phyloP scores from a whole-genome alignment of 2,113 vertebrate species.

The Dipodomys ordii region DNA sequence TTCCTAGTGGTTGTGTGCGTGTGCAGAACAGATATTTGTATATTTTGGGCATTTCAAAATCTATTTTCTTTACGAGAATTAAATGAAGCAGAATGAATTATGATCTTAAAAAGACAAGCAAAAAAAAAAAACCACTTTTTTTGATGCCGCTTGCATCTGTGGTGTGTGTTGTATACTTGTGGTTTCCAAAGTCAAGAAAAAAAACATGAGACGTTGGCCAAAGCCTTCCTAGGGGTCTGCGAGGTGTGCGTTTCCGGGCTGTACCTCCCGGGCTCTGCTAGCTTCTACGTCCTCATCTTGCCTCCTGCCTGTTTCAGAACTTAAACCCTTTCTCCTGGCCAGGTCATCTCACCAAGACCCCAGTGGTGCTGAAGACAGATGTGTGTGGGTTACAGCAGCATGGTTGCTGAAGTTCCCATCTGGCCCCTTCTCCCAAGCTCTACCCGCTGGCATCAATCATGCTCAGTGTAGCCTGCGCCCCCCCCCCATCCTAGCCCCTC shows the following conservation, averaged over 20 bases:
- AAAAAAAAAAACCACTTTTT: neutral
- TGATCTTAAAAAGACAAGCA: slow-evolving; percentile 8
- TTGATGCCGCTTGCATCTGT: neutral
- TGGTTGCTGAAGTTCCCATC: rapidly evolving
- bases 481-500: too few relatives aligned
- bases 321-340: too few relatives aligned
- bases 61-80: slow-evolving; percentile 71
- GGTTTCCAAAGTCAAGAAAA: neutral
- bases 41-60: slow-evolving; percentile 62
- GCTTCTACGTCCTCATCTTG: neutral
- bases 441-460: too few relatives aligned
- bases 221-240: neutral
- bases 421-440: too few relatives aligned
- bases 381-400: neutral
- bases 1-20: neutral
- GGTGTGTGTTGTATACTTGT: neutral
- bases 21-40: slow-evolving; percentile 61
- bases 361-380: neutral
- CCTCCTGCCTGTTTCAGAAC: neutral
- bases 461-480: too few relatives aligned
- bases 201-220: neutral
- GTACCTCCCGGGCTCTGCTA: neutral
- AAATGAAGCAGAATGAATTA: slow-evolving; percentile 66
- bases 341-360: neutral
- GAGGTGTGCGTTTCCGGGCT: neutral